These are phyloP conservation scores for Drosophila burlai DNA, from an alignment of 1,140 invertebrate species.

Conservation along the genomic window DNA sequence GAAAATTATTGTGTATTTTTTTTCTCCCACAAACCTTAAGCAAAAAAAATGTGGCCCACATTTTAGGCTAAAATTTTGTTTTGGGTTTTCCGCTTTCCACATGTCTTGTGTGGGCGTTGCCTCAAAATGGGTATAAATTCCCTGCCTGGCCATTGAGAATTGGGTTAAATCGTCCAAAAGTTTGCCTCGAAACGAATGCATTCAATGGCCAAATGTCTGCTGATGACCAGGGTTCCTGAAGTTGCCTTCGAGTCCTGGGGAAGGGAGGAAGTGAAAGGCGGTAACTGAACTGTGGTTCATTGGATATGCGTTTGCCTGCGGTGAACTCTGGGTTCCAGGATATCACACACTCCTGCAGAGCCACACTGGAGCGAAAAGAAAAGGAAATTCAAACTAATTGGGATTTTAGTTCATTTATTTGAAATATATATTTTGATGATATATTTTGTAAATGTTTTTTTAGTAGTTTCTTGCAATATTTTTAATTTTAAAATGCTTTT, in stretches of 20 bases:
- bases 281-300: slow-evolving; percentile 45
- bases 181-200: slow-evolving; percentile 19
- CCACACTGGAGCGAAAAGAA: neutral
- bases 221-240: neutral
- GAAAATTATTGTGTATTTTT: neutral
- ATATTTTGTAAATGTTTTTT: too few species aligned
- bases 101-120: neutral
- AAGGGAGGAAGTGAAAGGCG: slow-evolving; percentile 23
- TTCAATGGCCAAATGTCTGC: slow-evolving; percentile 39
- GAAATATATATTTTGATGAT: too few species aligned
- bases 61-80: neutral
- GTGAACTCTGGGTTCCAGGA: slow-evolving; percentile 7
- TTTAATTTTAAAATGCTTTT: neutral
- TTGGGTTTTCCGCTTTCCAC: slow-evolving; percentile 1
- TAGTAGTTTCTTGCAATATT: neutral
- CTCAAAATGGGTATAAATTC: slow-evolving; percentile 7
- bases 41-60: neutral
- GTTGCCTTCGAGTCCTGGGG: slow-evolving; percentile 2
- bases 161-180: slow-evolving; percentile 39
- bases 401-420: neutral
- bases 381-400: neutral
- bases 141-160: slow-evolving; percentile 16
- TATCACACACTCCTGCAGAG: neutral
- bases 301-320: slow-evolving; percentile 56
- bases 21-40: neutral